phyloP scores from a whole-genome alignment of 2,113 vertebrate genomes.

The Oostethus manadensis region DNA sequence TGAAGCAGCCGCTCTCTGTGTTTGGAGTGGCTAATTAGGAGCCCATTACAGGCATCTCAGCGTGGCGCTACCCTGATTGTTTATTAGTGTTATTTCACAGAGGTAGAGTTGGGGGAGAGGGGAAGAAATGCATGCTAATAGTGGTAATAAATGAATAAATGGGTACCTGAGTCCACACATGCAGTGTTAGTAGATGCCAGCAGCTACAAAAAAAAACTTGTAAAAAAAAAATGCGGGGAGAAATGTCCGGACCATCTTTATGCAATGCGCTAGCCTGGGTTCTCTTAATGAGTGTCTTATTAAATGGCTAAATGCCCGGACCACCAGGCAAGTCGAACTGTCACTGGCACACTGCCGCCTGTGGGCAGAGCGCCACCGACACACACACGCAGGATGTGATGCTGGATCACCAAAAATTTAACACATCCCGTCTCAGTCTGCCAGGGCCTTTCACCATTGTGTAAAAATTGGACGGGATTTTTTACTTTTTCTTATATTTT shows the following conservation, averaged over 20 bases:
- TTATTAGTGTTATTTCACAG: constrained; percentile 64
- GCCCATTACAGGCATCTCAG: constrained; percentile 67
- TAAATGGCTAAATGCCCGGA: constrained; percentile 66
- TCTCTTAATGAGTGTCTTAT: constrained; percentile 63
- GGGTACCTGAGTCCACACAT: constrained; percentile 42
- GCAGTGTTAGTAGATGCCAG: constrained; percentile 49
- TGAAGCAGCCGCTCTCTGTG: constrained; percentile 65
- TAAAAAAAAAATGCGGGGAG: constrained; percentile 34
- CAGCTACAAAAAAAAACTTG: constrained; percentile 48
- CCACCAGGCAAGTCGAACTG: constrained; percentile 64
- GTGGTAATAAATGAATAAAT: constrained; percentile 67
- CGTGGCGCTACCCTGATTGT: constrained; percentile 64
- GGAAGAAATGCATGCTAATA: constrained; percentile 55
- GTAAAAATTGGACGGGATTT: too few relatives aligned
- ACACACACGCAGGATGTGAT: constrained; percentile 47
- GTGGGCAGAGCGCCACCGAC: constrained; percentile 38
- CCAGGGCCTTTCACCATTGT: constrained; percentile 10
- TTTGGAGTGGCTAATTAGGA: constrained; percentile 70
- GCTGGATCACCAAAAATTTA: constrained; percentile 50
- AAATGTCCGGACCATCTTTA: constrained; percentile 15
- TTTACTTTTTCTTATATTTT: too few relatives aligned
- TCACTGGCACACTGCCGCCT: constrained; percentile 59
- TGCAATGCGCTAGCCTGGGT: constrained; percentile 52
- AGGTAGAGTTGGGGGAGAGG: constrained; percentile 39
- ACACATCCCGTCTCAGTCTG: constrained; percentile 34